These are phyloP conservation scores for Crioceris asparagi DNA, from an alignment of 2,888 invertebrate genomes.

Conservation along the genomic window DNA sequence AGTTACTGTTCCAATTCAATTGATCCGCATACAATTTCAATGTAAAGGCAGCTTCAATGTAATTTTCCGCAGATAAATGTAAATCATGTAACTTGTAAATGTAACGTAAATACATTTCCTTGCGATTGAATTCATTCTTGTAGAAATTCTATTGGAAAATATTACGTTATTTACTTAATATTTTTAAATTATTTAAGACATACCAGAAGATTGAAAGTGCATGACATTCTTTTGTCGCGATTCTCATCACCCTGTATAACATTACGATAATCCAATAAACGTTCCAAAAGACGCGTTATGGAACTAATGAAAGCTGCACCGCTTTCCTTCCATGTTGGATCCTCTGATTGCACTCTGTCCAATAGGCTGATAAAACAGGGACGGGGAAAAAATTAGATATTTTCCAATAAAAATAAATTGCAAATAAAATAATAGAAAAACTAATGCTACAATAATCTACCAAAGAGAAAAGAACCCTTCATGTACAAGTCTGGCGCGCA, in stretches of 20 bases:
- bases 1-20: slow-evolving; percentile 68
- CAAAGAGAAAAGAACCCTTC: too few species aligned
- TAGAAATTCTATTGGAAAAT: slow-evolving; percentile 94
- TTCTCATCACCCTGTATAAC: slow-evolving; percentile 94
- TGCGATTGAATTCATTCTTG: slow-evolving; percentile 88
- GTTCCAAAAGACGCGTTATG: slow-evolving; percentile 76
- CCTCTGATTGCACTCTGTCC: slow-evolving; percentile 73
- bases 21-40: slow-evolving; percentile 89
- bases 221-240: slow-evolving; percentile 90
- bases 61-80: slow-evolving; percentile 85
- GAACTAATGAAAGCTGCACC: slow-evolving; percentile 89
- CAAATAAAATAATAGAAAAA: too few species aligned
- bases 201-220: slow-evolving; percentile 87
- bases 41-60: slow-evolving; percentile 89
- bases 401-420: too few species aligned
- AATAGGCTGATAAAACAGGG: slow-evolving; percentile 70
- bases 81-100: slow-evolving; percentile 91
- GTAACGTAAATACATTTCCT: slow-evolving; percentile 92
- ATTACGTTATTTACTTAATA: too few species aligned
- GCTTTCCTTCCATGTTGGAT: slow-evolving; percentile 83
- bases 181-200: too few species aligned
- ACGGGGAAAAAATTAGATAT: slow-evolving; percentile 8
- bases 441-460: too few species aligned
- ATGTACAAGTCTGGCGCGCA: too few species aligned
- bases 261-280: slow-evolving; percentile 85